Base-by-base conservation (phyloP, 2,888 invertebrate species). In the Agrotis ipsilon region DNA sequence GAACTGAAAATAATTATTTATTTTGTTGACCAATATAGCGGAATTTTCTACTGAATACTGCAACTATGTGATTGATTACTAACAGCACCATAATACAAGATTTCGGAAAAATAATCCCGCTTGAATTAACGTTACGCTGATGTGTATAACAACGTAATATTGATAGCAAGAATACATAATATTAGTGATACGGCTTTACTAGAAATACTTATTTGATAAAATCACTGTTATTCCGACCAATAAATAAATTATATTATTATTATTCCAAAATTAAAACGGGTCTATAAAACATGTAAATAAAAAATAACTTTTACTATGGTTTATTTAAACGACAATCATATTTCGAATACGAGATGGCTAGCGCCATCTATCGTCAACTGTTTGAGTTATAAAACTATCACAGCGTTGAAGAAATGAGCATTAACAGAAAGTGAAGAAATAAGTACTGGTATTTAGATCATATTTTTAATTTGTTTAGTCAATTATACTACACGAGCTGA, bases 301-400 rank as follows among this genome's bases (percentile, higher is more conserved):
- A 39, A 39, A 39, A 11, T 11, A 39, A 0, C 2, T 9, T 39
- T 39, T 39, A 39, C 32, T 32, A 32, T 32, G 32, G 32, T 7
- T 32, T n/a, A n/a, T n/a, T n/a, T n/a, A n/a, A 39, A 11, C 39
- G n/a, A 39, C 11, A 16, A 49, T 49, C 7, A 4, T 6, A 24
- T 48, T 63, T 60, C 21, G 45, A 55, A 27, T 45, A 32, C 13
- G 48, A 54, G 48, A n/a, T 14, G 11, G 21, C 48, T 68, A 77
- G 46, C 71, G 78, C 72, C 81, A 83, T 81, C 81, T 83, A 39
- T 78, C 19, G 24, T 7, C 1, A 49, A 24, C n/a, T 16, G 27
- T 2, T 32, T 32, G 39, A 46, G 45, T 57, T 49, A 16, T 73
- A 1, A 19, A 74, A 27, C 19, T 51, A n/a, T 27, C 7, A 18